Evolutionary conservation across 2,797 vertebrate species (phyloP), one percentile per base, ranked within the genome.

Genomic region (Poeciliopsis paucimaculata): DNA sequence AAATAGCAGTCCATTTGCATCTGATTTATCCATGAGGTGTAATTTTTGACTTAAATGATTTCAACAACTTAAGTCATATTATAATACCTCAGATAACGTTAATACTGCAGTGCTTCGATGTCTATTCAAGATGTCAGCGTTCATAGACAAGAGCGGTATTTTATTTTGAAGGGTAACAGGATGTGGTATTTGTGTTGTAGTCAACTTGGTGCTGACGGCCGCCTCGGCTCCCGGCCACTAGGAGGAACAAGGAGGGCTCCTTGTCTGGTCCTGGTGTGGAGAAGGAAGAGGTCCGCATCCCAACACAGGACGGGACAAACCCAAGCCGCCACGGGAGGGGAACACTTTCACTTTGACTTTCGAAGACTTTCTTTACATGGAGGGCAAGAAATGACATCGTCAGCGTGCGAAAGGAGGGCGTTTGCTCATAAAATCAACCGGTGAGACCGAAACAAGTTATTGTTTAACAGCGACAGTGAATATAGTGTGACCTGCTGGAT

Each of bases 381-480:
- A 93, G 86, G 91, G 86, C 79, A 81, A 88, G 88, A 86, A 81
- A 97, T 96, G 95, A 92, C 96, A 90, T 95, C 96, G 53, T 92
- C 96, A 31, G 92, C 93, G 55, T 95, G 94, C 81, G 97, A 98
- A 74, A 95, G 97, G 94, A 97, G 97, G 92, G 97, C 97, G 84
- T 98, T 98, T 89, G 97, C 97, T 78, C 97, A 97, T 89, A 97
- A 97, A 92, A 98, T 97, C 90, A 98, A 97, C 95, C 97, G 97
- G 97, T 98, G 95, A 95, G 92, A 66, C 60, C 26, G 45, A 3
- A 15, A 26, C 57, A 91, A 94, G 88, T 93, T 92, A 71, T 77
- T 79, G 87, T 90, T 88, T 75, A 73, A 72, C 75, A 13, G 82
- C 62, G 15, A 7, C 53, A 46, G 71, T 57, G 66, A 74, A 73